A percentile compares a stretch with the other conserved stretches of the same genome.
phyloP scores from a whole-genome alignment of 2,113 vertebrate genomes.

The Callospermophilus lateralis region DNA sequence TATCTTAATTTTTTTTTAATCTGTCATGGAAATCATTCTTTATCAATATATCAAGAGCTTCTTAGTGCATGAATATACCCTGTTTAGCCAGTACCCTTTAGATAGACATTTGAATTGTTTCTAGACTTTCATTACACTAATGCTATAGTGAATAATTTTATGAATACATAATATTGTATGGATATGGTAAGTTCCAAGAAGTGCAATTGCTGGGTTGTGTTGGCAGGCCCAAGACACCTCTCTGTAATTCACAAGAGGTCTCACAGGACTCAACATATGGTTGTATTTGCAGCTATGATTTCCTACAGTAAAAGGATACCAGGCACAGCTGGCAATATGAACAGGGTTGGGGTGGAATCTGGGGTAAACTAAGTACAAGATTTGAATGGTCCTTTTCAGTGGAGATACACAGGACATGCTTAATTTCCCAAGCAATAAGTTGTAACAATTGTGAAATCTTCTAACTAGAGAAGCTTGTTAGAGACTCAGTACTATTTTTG shows the following conservation, averaged over 20 bases:
- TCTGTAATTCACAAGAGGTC: background rate
- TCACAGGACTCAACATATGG: background rate
- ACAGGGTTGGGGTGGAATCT: background rate
- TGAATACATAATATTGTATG: background rate
- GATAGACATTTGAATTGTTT: background rate
- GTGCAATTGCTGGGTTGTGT: background rate
- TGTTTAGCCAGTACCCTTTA: background rate
- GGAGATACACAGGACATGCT: background rate
- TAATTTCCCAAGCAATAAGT: background rate
- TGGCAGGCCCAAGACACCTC: background rate
- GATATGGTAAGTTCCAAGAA: background rate
- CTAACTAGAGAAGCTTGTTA: background rate
- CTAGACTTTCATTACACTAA: background rate
- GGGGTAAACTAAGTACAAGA: background rate
- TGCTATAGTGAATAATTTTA: background rate
- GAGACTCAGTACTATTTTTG: background rate
- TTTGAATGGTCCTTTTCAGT: background rate
- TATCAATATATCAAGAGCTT: background rate
- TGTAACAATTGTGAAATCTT: slow-evolving; percentile 3
- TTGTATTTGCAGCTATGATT: background rate
- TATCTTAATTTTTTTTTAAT: background rate
- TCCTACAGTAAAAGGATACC: background rate
- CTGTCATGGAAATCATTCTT: background rate
- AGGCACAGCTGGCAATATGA: background rate
- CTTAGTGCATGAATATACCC: background rate